Percentiles rank a stretch among this genome's conserved stretches.
Conservation (phyloP, 2,888 invertebrate species). For the Timandra comae region DNA sequence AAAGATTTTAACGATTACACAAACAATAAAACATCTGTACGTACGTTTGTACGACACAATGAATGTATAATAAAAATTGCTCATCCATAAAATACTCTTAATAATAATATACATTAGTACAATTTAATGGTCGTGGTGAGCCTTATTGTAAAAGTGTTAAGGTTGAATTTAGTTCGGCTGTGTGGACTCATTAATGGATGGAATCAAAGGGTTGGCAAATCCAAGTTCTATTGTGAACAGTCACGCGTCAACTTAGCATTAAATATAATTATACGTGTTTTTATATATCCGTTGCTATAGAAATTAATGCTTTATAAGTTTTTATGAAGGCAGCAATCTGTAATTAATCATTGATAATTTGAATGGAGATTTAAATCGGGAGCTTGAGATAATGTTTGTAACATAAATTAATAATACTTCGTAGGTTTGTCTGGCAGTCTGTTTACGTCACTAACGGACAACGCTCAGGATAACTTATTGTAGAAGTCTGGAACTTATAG, state of each 20-base stretch:
- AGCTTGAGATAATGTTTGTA: slow-evolving; percentile 2
- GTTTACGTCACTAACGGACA: too few species aligned
- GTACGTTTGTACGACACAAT: slow-evolving; percentile 14
- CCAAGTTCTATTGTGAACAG: slow-evolving; percentile 68
- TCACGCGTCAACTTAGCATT: slow-evolving; percentile 69
- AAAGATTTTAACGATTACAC: slow-evolving; percentile 36
- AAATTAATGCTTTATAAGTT: slow-evolving; percentile 40
- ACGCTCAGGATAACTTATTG: too few species aligned
- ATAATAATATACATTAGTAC: slow-evolving; percentile 55
- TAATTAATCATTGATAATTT: slow-evolving; percentile 18
- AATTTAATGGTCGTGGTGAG: slow-evolving; percentile 17
- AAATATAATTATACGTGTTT: slow-evolving; percentile 60
- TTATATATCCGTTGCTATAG: slow-evolving; percentile 66
- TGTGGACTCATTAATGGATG: slow-evolving; percentile 59
- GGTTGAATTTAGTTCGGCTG: slow-evolving; percentile 23
- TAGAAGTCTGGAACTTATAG: too few species aligned
- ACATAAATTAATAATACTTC: slow-evolving; percentile 8
- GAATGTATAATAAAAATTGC: slow-evolving; percentile 64
- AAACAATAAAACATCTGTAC: slow-evolving; percentile 37
- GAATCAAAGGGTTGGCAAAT: slow-evolving; percentile 75
- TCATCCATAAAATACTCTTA: slow-evolving; percentile 64
- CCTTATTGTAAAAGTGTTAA: slow-evolving; percentile 24
- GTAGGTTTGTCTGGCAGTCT: too few species aligned
- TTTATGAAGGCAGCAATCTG: slow-evolving; percentile 15
- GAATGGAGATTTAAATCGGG: slow-evolving; percentile 11